Conservation (phyloP, 2,888 invertebrate species). For the Drosophila glabriapex region DNA sequence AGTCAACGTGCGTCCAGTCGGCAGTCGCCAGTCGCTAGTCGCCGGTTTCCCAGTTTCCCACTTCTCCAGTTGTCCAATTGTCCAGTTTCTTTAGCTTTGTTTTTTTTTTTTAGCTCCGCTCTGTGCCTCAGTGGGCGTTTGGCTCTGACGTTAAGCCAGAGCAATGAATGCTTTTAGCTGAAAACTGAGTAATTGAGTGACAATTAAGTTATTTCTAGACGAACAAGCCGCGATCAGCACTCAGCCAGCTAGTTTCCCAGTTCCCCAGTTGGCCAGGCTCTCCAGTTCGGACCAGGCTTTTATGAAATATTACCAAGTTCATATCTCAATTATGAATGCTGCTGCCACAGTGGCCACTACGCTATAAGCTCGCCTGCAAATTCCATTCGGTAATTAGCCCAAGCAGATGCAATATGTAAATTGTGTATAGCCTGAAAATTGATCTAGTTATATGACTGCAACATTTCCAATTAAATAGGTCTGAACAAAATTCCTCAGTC, state of each 20-base stretch:
- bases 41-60: neutral
- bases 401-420: neutral
- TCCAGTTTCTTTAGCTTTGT: neutral
- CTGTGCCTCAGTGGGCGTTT: slow-evolving; percentile 30
- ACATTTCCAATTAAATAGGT: neutral
- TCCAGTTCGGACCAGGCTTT: slow-evolving; percentile 38
- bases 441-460: neutral
- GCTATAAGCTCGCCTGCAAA: neutral
- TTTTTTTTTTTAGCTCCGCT: neutral
- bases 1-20: slow-evolving; percentile 42
- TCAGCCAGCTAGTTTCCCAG: slow-evolving; percentile 32
- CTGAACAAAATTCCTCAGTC: neutral
- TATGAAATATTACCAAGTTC: slow-evolving; percentile 84
- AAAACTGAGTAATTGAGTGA: slow-evolving; percentile 85
- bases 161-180: slow-evolving; percentile 81
- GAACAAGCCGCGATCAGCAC: slow-evolving; percentile 70
- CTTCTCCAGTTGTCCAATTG: slow-evolving; percentile 17
- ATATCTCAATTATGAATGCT: slow-evolving; percentile 83
- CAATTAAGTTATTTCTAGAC: slow-evolving; percentile 84
- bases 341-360: slow-evolving; percentile 46
- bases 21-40: no score
- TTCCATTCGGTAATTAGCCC: neutral
- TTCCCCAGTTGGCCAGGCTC: slow-evolving; percentile 29
- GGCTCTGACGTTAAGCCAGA: slow-evolving; percentile 68
- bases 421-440: neutral